phyloP scores from a whole-genome alignment of 2,888 invertebrate species.

The Pollenia amentaria region DNA sequence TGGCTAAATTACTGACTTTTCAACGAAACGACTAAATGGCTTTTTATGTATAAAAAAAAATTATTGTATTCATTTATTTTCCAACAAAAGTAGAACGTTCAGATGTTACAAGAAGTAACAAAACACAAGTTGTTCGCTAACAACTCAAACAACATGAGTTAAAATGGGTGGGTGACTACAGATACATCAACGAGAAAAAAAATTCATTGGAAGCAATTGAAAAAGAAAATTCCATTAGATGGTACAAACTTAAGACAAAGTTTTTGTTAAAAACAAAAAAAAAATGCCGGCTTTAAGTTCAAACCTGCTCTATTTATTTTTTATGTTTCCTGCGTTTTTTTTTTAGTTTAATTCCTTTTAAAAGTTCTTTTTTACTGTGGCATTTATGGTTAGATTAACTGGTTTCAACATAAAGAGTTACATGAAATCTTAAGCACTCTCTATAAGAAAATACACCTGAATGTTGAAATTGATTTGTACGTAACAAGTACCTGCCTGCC shows the following conservation, averaged over 20 bases:
- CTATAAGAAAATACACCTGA: not conserved
- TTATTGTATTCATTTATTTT: constrained; percentile 13
- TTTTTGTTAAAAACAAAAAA: not conserved
- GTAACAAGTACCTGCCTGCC: constrained; percentile 51
- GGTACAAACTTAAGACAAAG: not conserved
- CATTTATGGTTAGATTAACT: constrained; percentile 3
- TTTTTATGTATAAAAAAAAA: constrained; percentile 16
- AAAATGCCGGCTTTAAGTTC: not conserved
- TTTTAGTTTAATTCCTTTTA: not conserved
- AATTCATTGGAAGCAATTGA: constrained; percentile 11
- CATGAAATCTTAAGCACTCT: constrained; percentile 6
- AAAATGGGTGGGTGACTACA: constrained; percentile 54
- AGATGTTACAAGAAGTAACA: not conserved
- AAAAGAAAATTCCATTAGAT: constrained; percentile 33
- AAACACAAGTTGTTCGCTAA: constrained; percentile 36
- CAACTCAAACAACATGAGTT: constrained; percentile 12
- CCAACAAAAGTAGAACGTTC: constrained; percentile 56
- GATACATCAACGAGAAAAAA: constrained; percentile 9
- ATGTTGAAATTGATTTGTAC: constrained; percentile 38
- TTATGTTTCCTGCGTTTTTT: not conserved
- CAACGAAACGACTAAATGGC: not conserved
- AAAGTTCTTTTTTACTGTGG: not conserved
- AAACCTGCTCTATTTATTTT: constrained; percentile 31
- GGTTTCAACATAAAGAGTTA: constrained; percentile 11
- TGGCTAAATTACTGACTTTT: constrained; percentile 42